Evolutionary conservation across 2,113 vertebrate genomes (phyloP).

Genomic region (Sitta europaea): DNA sequence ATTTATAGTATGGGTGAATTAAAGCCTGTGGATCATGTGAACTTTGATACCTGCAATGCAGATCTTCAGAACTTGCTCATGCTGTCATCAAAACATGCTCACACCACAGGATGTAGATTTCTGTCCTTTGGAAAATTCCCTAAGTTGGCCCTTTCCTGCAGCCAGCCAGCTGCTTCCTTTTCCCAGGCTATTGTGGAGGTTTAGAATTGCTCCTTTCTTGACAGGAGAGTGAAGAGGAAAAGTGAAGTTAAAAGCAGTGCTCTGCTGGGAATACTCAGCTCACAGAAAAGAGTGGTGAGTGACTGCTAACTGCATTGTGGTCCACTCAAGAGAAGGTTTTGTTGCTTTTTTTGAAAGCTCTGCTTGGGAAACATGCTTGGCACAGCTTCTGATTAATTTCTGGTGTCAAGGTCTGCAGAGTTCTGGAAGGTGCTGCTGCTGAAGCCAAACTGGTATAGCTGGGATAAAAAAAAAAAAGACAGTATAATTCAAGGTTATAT

Average conservation of each 20-base stretch:
- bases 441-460: not conserved
- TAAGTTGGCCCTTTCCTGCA: not conserved
- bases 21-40: not conserved
- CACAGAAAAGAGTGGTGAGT: not conserved
- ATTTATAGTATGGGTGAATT: not conserved
- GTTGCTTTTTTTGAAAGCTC: conserved; percentile 4
- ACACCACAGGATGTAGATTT: not conserved
- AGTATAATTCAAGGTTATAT: not conserved
- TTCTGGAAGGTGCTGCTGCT: not conserved
- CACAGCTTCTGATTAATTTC: not conserved
- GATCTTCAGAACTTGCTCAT: not conserved
- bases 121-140: not conserved
- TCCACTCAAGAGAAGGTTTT: not conserved
- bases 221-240: not conserved
- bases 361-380: not conserved
- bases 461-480: not conserved
- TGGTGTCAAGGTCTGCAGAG: not conserved
- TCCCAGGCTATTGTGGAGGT: not conserved
- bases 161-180: not conserved
- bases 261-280: not conserved
- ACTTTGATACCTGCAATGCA: not conserved
- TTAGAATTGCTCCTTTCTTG: not conserved
- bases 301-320: not conserved
- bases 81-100: not conserved
- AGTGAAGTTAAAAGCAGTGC: not conserved